Evolutionary conservation across 2,797 vertebrate genomes (phyloP), one percentile per base, ranked within the genome.

Genomic region (Rhynchotus rufescens): DNA sequence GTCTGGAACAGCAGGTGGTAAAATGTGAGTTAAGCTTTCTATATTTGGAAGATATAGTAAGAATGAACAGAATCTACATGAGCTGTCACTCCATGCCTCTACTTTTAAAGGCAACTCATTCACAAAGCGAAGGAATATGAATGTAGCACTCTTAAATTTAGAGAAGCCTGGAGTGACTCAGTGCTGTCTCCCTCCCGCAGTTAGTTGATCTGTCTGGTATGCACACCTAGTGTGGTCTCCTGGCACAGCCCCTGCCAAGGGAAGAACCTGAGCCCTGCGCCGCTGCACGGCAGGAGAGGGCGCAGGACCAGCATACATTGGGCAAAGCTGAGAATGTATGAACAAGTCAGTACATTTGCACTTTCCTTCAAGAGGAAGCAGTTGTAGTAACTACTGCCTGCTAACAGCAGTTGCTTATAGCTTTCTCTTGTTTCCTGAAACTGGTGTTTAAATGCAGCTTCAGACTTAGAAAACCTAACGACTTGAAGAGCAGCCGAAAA

Each of bases 241-340:
- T 91, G 66, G 22, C 23, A 21, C 30, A 64, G 69, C 44, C 20
- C 16, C 42, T 59, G 44, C 65, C 49, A 47, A 0, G 5, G 78
- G 73, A 66, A 68, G 64, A 60, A 73, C 22, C 71, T 4, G 2
- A 40, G 44, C 20, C 6, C 1, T 6, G 30, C 32, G 26, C 30
- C 5, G 65, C n/a, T 68, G 49, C 15, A 1, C 22, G 14, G 64
- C 8, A 0, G 21, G 14, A 36, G 26, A 72, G 30, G 20, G 61
- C 30, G 20, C 77, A 19, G 3, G 1, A 47, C 2, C 3, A 66
- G 16, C 66, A 28, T 47, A 86, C 28, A 12, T 64, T 77, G 47
- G 26, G 20, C 71, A 77, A 89, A 93, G 20, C 67, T 45, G 89
- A 80, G 86, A 91, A 88, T 72, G 61, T 88, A 64, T 54, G 17